A percentile compares a stretch with the other conserved stretches of the same genome.
These are phyloP conservation scores for Meteorus cinctellus DNA, from an alignment of 2,888 invertebrate genomes.

Conservation along the genomic window DNA sequence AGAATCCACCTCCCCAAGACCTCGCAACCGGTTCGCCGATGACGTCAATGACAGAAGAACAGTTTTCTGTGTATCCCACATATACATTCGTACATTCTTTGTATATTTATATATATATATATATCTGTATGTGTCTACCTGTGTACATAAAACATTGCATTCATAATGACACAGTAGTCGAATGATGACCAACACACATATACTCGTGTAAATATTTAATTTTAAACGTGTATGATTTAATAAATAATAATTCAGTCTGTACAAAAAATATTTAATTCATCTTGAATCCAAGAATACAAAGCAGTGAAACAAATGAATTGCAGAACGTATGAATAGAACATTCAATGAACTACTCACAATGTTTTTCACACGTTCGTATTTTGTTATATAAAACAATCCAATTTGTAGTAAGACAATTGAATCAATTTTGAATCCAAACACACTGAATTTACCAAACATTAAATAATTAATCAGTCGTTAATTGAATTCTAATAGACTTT, in stretches of 20 bases:
- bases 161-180: not conserved
- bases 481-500: too few relatives aligned
- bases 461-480: too few relatives aligned
- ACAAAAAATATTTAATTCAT: not conserved
- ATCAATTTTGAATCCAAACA: too few relatives aligned
- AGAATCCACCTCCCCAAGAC: constrained; percentile 7
- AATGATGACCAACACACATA: not conserved
- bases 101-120: not conserved
- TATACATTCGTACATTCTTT: not conserved
- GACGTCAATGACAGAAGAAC: constrained; percentile 34
- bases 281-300: not conserved
- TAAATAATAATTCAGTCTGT: not conserved
- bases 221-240: not conserved
- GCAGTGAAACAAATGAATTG: not conserved
- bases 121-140: not conserved
- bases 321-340: too few relatives aligned
- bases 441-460: too few relatives aligned
- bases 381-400: too few relatives aligned
- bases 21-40: constrained; percentile 31
- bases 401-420: too few relatives aligned
- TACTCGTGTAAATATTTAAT: not conserved
- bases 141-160: not conserved
- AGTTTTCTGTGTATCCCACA: constrained; percentile 23
- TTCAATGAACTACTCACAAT: too few relatives aligned
- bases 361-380: too few relatives aligned